phyloP scores from a whole-genome alignment of 2,113 vertebrate species.

The Tautogolabrus adspersus region DNA sequence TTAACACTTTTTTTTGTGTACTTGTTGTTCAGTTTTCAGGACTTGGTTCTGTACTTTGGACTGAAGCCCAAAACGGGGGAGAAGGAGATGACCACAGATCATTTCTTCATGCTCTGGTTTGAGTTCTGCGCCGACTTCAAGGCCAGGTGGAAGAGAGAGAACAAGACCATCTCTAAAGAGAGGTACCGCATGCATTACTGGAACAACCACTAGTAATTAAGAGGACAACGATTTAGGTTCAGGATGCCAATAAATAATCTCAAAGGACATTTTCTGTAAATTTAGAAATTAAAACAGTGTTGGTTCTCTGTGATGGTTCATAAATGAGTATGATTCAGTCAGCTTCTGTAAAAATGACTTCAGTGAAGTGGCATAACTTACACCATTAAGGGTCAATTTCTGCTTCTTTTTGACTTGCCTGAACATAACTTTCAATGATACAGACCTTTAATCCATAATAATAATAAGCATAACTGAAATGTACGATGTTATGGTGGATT shows the following conservation, averaged over 20 bases:
- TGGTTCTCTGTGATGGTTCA: too few relatives aligned
- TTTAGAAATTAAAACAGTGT: too few relatives aligned
- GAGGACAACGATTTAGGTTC: too few relatives aligned
- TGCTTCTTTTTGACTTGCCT: too few relatives aligned
- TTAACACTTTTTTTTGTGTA: not conserved
- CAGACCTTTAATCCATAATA: not conserved
- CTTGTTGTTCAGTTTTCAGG: constrained; percentile 88
- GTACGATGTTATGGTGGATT: not conserved
- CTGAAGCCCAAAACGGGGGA: constrained; percentile 91
- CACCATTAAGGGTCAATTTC: too few relatives aligned
- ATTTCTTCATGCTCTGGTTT: constrained; percentile 95
- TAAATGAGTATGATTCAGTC: too few relatives aligned
- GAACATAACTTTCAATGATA: not conserved
- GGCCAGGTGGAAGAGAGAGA: constrained; percentile 94
- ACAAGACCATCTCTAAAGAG: constrained; percentile 92
- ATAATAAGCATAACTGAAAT: not conserved
- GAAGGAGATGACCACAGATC: constrained; percentile 87
- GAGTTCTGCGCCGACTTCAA: constrained; percentile 98
- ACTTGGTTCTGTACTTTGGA: constrained; percentile 90
- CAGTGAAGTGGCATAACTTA: too few relatives aligned
- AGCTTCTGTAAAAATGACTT: too few relatives aligned
- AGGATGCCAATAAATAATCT: too few relatives aligned
- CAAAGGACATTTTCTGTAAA: too few relatives aligned
- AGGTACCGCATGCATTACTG: constrained; percentile 71
- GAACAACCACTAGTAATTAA: too few relatives aligned